A percentile compares a stretch with the other conserved stretches of the same genome.
These are phyloP conservation scores for Lophura nycthemera DNA, from an alignment of 2,113 vertebrate genomes.

Conservation along the genomic window DNA sequence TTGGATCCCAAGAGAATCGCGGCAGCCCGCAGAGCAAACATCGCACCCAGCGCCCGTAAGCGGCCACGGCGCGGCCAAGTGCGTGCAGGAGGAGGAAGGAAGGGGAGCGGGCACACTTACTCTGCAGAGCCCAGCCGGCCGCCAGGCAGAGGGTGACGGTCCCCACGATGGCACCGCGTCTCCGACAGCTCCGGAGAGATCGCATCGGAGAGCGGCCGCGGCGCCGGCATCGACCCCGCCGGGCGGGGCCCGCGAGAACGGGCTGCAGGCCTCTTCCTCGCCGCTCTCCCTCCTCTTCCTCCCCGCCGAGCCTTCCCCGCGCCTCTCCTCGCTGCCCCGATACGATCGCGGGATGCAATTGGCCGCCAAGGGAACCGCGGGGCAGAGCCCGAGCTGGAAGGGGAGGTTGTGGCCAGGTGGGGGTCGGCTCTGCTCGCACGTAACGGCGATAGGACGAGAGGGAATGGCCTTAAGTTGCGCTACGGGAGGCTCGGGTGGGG, in stretches of 20 bases:
- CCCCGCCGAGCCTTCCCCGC: neutral
- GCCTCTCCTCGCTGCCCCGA: neutral
- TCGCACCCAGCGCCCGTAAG: neutral
- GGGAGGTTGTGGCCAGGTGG: too few relatives aligned
- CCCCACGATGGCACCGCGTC: conserved; percentile 25
- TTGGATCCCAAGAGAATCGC: neutral
- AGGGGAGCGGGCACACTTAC: conserved; percentile 54
- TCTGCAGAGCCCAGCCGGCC: conserved; percentile 69
- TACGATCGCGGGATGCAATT: neutral
- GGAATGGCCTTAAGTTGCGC: too few relatives aligned
- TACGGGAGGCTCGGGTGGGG: too few relatives aligned
- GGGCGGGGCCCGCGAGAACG: neutral
- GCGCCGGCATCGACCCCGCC: neutral
- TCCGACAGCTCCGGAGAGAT: neutral
- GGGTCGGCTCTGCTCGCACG: too few relatives aligned
- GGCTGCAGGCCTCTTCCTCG: neutral
- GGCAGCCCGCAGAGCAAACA: neutral
- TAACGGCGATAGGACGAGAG: too few relatives aligned
- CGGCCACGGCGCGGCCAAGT: neutral
- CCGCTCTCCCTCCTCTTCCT: neutral
- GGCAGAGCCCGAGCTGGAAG: too few relatives aligned
- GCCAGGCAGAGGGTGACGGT: conserved; percentile 70
- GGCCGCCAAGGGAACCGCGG: neutral
- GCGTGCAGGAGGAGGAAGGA: neutral
- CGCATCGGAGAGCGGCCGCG: conserved; percentile 63